Conservation (phyloP, 2,797 vertebrate genomes). For the Cephalopachus bancanus region DNA sequence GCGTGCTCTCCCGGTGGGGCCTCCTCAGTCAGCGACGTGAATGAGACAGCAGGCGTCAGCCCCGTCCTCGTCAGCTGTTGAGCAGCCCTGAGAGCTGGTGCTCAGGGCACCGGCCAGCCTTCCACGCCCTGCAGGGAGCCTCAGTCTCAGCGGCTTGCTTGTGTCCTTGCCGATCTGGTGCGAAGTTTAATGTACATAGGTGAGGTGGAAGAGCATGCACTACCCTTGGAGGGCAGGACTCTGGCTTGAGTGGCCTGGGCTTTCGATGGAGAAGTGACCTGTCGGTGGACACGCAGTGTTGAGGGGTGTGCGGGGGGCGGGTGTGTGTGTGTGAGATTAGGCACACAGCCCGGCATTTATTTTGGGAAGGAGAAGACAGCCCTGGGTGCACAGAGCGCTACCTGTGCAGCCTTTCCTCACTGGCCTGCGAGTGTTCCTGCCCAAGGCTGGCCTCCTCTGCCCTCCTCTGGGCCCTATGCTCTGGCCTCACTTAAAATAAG, state of each 20-base stretch:
- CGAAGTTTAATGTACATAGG: conserved; percentile 80
- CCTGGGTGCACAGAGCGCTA: conserved; percentile 32
- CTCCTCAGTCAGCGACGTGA: neutral
- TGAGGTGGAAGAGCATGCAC: conserved; percentile 72
- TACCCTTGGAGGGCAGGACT: conserved; percentile 67
- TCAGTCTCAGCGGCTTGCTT: conserved; percentile 70
- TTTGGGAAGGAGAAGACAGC: conserved; percentile 78
- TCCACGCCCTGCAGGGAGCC: conserved; percentile 43
- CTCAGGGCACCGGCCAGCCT: neutral
- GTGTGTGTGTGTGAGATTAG: conserved; percentile 69
- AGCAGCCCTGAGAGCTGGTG: neutral
- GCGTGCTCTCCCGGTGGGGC: rapidly evolving
- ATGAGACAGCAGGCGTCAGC: neutral
- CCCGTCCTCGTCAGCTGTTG: neutral
- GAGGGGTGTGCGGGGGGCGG: conserved; percentile 8
- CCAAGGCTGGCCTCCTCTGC: conserved; percentile 75
- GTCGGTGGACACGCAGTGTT: neutral
- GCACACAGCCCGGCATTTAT: conserved; percentile 76
- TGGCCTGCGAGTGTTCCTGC: neutral
- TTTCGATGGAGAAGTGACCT: conserved; percentile 52
- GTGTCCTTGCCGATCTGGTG: conserved; percentile 74
- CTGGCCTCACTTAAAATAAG: conserved; percentile 88
- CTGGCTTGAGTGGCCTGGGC: conserved; percentile 39
- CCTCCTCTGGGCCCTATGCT: conserved; percentile 65
- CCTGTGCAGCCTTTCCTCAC: conserved; percentile 19